Percentiles rank a stretch among this genome's conserved stretches.
These are phyloP conservation scores for Cryptotis parvus DNA, from an alignment of 2,113 vertebrate species.

Conservation along the genomic window DNA sequence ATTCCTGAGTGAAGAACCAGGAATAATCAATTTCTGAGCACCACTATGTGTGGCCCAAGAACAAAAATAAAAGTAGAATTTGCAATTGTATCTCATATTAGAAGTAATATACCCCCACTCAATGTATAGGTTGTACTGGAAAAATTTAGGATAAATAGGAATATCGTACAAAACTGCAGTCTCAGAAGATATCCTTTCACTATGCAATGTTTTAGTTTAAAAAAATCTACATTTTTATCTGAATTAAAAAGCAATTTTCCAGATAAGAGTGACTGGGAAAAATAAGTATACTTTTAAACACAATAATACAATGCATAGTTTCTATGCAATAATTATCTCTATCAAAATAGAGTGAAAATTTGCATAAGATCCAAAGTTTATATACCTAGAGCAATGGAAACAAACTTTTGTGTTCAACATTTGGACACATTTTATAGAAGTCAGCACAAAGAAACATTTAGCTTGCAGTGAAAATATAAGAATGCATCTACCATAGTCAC, in stretches of 20 bases:
- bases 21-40: too few relatives aligned
- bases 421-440: neutral
- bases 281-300: too few relatives aligned
- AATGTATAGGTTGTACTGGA: too few relatives aligned
- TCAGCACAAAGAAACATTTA: neutral
- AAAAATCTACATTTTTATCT: too few relatives aligned
- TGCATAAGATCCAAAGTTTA: neutral
- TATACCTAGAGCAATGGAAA: neutral
- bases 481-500: neutral
- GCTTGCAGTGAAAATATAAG: neutral
- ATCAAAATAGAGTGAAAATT: neutral
- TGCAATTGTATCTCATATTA: too few relatives aligned
- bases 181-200: neutral
- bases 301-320: too few relatives aligned
- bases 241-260: too few relatives aligned
- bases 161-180: neutral
- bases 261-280: neutral
- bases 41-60: too few relatives aligned
- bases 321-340: neutral
- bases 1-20: too few relatives aligned
- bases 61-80: too few relatives aligned
- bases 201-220: neutral
- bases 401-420: constrained; percentile 21
- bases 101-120: too few relatives aligned
- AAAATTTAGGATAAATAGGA: constrained; percentile 22